Base-by-base conservation (phyloP, 2,113 vertebrate genomes). In the Amia ocellicauda region DNA sequence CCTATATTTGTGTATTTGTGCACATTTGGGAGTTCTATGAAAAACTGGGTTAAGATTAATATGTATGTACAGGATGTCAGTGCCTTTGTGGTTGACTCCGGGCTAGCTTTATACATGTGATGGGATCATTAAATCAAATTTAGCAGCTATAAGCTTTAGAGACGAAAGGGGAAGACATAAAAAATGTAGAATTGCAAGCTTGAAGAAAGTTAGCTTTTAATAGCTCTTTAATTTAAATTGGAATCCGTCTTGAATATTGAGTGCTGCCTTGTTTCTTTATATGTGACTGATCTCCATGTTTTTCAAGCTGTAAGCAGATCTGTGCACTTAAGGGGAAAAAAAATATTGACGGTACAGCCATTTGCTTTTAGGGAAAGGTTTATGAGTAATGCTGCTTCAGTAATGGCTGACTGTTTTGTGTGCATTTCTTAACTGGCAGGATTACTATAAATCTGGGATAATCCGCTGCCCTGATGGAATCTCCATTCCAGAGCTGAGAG, bases 401-500 rank as follows among this genome's bases (percentile, higher is more conserved):
- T 89, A 86, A 89, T 89, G 84, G 17, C 63, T 62, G 56, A 70
- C 62, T 63, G 70, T 69, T 75, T 36, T 43, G 19, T 68, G 50
- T 19, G 19, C 67, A 80, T 49, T 75, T 23, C 76, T 51, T 78
- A 60, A 78, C 77, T 83, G 67, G 58, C 72, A 99, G 96, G 97
- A 98, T 93, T 99, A 98, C 79, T 99, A 99, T 86, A 99, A 97
- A 86, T 94, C 95, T 66, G 97, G 96, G 75, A 91, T 98, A 83
- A 99, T 99, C 78, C 94, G 97, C 60, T 99, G 97, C 80, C 97
- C 96, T 72, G 96, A 99, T 89, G 97, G 97, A 76, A 99, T 99
- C 85, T 98, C 95, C 74, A 97, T 99, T 84, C 97, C 97, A n/a
- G 97, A 99, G 73, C 49, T 98, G 76, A 91, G 96, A 82, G 96